Base-by-base conservation (phyloP, 2,797 vertebrate species). In the Rhodeus uyekii region DNA sequence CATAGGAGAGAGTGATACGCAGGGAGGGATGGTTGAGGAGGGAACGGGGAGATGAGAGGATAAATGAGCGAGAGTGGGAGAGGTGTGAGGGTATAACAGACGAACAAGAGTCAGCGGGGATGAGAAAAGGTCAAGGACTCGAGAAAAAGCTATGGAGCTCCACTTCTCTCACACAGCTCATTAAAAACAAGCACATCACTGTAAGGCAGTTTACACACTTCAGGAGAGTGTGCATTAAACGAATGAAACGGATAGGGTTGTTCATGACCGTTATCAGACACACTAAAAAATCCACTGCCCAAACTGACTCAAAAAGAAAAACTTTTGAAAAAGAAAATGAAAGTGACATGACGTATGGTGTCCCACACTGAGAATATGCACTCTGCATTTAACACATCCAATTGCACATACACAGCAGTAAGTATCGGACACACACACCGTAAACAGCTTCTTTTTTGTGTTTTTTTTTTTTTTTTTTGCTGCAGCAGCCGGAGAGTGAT, bases 1-100 rank as follows among this genome's bases (percentile, higher is more conserved):
- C 89, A 91, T 89, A 91, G 88, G 87, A 83, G 83, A 91, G 87
- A 85, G 78, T 69, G 83, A 81, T 65, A 91, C 82, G 90, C 85
- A 82, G 87, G 79, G 75, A 89, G 84, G 82, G 76, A 86, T 50
- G 64, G 61, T 34, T 65, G 78, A 82, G 77, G 39, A 85, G 65
- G 58, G 75, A 61, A 83, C 3, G 10, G 81, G 78, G 80, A 85
- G 85, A 86, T 86, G 83, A 83, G 79, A 85, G 61, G 81, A 83
- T 86, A 79, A 84, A 87, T 83, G 83, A 83, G 69, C 42, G 68
- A 84, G 77, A 80, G 78, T 53, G 32, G 69, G 68, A 83, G 60
- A 77, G 83, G 84, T 64, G 83, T 69, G 61, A 84, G 81, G 44
- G 61, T 71, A 87, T 77, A 77, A 86, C 76, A 84, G 76, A 73